Base-by-base conservation (phyloP, 2,113 vertebrate genomes). In the Ailurus styani region DNA sequence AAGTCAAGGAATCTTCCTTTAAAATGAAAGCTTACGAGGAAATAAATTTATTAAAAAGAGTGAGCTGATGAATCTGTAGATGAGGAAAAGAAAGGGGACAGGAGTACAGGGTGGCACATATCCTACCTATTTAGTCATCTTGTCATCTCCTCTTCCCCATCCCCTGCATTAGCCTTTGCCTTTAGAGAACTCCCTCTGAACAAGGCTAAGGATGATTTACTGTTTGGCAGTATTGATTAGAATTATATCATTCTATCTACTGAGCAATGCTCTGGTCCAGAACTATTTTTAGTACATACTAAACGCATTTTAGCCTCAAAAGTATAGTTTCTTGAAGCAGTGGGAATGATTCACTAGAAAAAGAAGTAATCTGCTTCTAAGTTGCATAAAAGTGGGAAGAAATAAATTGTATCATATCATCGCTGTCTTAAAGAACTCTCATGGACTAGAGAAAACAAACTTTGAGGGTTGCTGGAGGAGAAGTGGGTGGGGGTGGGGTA, bases 301-400 rank as follows among this genome's bases (percentile, higher is more conserved):
- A 96, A 96, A 88, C 81, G 54, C 3, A 85, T 93, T 90, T 42
- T 96, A 54, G 73, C 45, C 82, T 96, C 57, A 78, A 91, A 93
- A 91, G 18, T 37, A 1, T 50, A 82, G 78, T 34, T 81, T 40
- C 55, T 83, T 94, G 34, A 96, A 96, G n/a, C 42, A 52, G 27
- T 57, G 25, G 93, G 37, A 52, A 87, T 87, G 54, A 84, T 83
- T 90, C 47, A 75, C 75, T 90, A 10, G 50, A 68, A 94, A 96
- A 79, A 97, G 23, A 93, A 96, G 47, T 62, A 84, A 96, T 62
- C 82, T 95, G 40, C 87, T 95, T 93, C 81, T 84, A 95, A 81
- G 2, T 2, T 77, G 37, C 21, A 97, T 62, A 93, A 95, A 93
- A 90, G 85, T 89, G 50, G 52, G 40, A n/a, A 95, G 64, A 95